phyloP scores from a whole-genome alignment of 1,140 invertebrate genomes.

The Drosophila ficusphila region DNA sequence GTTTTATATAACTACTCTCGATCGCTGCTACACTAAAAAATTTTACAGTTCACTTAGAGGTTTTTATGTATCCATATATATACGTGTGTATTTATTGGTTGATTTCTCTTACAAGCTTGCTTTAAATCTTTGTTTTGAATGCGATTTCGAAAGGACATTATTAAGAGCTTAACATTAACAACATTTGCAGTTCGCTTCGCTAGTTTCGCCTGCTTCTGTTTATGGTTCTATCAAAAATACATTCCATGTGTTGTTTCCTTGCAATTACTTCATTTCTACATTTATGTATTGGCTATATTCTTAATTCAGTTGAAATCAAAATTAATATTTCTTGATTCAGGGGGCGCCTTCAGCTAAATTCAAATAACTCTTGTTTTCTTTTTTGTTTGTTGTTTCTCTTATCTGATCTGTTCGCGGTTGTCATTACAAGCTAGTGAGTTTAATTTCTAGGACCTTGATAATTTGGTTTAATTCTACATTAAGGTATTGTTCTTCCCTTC shows the following conservation, averaged over 20 bases:
- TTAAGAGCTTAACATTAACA: slow-evolving; percentile 48
- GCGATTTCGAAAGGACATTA: slow-evolving; percentile 40
- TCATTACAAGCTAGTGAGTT: slow-evolving; percentile 59
- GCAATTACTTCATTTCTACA: slow-evolving; percentile 45
- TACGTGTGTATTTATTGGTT: slow-evolving; percentile 36
- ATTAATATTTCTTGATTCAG: slow-evolving; percentile 37
- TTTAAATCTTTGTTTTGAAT: slow-evolving; percentile 32
- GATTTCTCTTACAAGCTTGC: slow-evolving; percentile 34
- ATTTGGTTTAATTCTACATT: slow-evolving; percentile 74
- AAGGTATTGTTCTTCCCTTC: slow-evolving; percentile 65
- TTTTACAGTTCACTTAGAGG: slow-evolving; percentile 35
- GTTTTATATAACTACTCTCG: slow-evolving; percentile 14
- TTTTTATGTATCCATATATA: slow-evolving; percentile 24
- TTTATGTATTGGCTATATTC: slow-evolving; percentile 51
- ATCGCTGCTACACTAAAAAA: slow-evolving; percentile 17
- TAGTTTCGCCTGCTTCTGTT: slow-evolving; percentile 31
- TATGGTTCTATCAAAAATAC: slow-evolving; percentile 70
- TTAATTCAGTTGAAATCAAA: slow-evolving; percentile 47
- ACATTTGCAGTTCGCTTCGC: slow-evolving; percentile 32
- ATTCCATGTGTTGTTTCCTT: slow-evolving; percentile 53
- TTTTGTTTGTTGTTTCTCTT: too few relatives aligned
- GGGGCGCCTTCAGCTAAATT: slow-evolving; percentile 47
- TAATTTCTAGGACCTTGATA: slow-evolving; percentile 73
- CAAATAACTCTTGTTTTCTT: slow-evolving; percentile 50
- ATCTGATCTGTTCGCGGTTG: slow-evolving; percentile 12